Conservation (phyloP, 2,797 vertebrate genomes). For the Halcyon smyrnensis region DNA sequence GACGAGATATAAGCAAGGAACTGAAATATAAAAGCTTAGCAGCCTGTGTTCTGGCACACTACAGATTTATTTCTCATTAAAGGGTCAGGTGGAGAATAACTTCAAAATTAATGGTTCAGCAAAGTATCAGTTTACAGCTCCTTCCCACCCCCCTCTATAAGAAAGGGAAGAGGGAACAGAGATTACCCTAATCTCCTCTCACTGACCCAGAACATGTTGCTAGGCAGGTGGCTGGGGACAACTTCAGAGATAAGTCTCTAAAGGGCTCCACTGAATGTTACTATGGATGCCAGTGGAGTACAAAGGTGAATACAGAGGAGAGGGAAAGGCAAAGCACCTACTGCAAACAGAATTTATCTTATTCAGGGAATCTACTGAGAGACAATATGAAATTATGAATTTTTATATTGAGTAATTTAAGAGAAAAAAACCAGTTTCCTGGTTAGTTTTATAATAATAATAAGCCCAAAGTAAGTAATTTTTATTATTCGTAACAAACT, state of each 20-base stretch:
- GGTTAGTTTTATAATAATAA: background rate
- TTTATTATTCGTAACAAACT: background rate
- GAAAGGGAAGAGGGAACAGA: background rate
- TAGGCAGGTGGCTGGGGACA: slow-evolving; percentile 61
- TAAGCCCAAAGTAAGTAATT: background rate
- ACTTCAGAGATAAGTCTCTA: background rate
- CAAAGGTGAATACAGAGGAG: background rate
- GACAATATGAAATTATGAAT: background rate
- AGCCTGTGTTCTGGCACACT: background rate
- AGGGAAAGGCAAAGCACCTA: background rate
- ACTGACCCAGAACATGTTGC: slow-evolving; percentile 65
- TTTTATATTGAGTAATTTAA: background rate
- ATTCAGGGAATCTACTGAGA: background rate
- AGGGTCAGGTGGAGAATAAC: slow-evolving; percentile 1
- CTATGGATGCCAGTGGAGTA: slow-evolving; percentile 41
- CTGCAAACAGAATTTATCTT: slow-evolving; percentile 5
- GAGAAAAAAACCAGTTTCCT: background rate
- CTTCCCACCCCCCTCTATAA: background rate
- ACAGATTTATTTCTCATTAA: background rate
- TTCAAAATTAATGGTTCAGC: slow-evolving; percentile 39
- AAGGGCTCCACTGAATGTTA: slow-evolving; percentile 17
- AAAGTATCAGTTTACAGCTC: slow-evolving; percentile 38
- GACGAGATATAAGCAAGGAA: background rate
- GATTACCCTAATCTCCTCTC: slow-evolving; percentile 35
- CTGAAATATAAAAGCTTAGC: background rate